Base-by-base conservation (phyloP, 2,888 invertebrate genomes). In the Acleris cristana region DNA sequence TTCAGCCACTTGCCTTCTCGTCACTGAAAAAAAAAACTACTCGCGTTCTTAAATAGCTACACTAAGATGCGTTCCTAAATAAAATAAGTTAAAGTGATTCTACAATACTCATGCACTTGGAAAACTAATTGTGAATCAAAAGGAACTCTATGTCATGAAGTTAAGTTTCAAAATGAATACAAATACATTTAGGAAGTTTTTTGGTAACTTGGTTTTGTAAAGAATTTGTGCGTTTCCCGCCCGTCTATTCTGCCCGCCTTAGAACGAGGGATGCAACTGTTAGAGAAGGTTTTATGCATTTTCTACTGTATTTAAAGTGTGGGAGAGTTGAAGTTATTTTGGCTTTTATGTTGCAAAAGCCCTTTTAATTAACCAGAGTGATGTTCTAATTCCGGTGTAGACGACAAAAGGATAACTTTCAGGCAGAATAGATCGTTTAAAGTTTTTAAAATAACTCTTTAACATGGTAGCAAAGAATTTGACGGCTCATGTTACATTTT, bases 161-260 rank as follows among this genome's bases (percentile, higher is more conserved):
- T 2, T 57, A 66, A 62, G 62, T 56, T 34, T 14, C 16, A 62
- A 56, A 56, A 48, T 57, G 0, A 8, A n/a, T 16, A 10, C 5
- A 16, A n/a, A 21, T 21, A 7, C 0, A n/a, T 30, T 51, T 56
- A 14, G 7, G 16, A 45, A 34, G 19, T 48, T 49, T 21, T 8
- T 30, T n/a, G 0, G 16, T 52, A 19, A 62, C 49, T 34, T 54
- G 7, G 69, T 69, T 52, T 69, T 30, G 62, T 14, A 44, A 58
- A 59, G 62, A 66, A 66, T 66, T 57, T 62, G 61, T 62, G 57
- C 66, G 19, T 66, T 62, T 66, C 57, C 60, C 69, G 60, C 40
- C 30, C 21, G 26, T 59, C 69, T 69, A 65, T 65, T 69, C 40
- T 4, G 14, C 40, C 14, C 40, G 40, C 40, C 40, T 40, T 40